A percentile compares a stretch with the other conserved stretches of the same genome.
Evolutionary conservation across 2,797 vertebrate genomes (phyloP).

Genomic region (Microcaecilia unicolor): DNA sequence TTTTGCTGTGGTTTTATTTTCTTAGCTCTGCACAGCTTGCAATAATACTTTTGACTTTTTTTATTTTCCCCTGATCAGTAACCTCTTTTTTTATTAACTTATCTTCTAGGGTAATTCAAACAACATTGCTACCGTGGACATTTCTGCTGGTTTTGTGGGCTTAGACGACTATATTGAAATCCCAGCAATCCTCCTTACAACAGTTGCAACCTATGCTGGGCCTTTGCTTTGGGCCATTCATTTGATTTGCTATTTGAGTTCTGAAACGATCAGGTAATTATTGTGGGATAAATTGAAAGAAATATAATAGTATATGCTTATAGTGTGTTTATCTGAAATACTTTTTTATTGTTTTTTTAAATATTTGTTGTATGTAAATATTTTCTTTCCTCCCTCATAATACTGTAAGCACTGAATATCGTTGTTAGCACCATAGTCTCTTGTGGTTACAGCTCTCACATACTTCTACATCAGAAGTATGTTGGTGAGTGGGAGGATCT

Average conservation of each 20-base stretch:
- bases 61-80: no score
- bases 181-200: slow-evolving; percentile 77
- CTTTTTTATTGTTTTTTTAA: background rate
- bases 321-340: background rate
- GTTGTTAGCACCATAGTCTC: no score
- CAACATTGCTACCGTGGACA: slow-evolving; percentile 82
- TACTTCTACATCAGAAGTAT: no score
- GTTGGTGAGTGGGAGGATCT: no score
- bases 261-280: slow-evolving; percentile 66
- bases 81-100: slow-evolving; percentile 4
- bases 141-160: slow-evolving; percentile 88
- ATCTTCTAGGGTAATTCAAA: slow-evolving; percentile 88
- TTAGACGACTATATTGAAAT: slow-evolving; percentile 76
- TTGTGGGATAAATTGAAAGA: background rate
- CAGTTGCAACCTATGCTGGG: slow-evolving; percentile 77
- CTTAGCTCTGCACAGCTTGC: no score
- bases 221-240: slow-evolving; percentile 88
- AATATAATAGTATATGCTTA: no score
- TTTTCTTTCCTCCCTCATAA: no score
- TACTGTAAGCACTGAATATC: no score
- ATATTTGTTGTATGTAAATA: no score
- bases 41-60: no score
- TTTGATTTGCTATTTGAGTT: slow-evolving; percentile 78
- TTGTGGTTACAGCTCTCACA: no score
- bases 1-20: no score